These are phyloP conservation scores for Thinocorus orbignyianus DNA, from an alignment of 2,113 vertebrate species.

Conservation along the genomic window DNA sequence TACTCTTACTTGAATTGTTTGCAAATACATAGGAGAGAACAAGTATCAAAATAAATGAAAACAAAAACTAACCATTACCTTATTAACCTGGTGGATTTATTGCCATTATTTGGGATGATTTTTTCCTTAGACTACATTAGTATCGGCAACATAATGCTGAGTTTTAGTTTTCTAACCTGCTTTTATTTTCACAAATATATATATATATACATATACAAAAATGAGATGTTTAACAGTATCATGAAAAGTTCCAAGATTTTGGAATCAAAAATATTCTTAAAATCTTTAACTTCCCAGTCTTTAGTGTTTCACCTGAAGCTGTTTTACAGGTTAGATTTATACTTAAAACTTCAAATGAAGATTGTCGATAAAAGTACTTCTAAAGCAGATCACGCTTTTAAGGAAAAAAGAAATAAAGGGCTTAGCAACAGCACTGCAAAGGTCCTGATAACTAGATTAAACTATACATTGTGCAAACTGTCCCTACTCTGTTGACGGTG, in stretches of 20 bases:
- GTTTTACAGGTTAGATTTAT: neutral
- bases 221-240: neutral
- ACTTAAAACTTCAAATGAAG: neutral
- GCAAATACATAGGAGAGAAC: neutral
- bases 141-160: neutral
- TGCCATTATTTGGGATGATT: neutral
- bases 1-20: neutral
- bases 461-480: neutral
- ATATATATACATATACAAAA: neutral
- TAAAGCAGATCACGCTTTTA: neutral
- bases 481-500: neutral
- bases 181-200: neutral
- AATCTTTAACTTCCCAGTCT: neutral
- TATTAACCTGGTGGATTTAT: neutral
- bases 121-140: neutral
- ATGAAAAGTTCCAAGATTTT: neutral
- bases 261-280: neutral
- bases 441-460: neutral
- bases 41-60: neutral
- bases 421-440: neutral
- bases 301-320: neutral
- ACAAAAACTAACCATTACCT: neutral
- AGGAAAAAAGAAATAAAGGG: neutral
- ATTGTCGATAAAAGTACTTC: neutral
- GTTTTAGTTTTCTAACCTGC: neutral